A percentile compares a stretch with the other conserved stretches of the same genome.
Conservation (phyloP, 2,113 vertebrate genomes). For the Hemiscyllium ocellatum region DNA sequence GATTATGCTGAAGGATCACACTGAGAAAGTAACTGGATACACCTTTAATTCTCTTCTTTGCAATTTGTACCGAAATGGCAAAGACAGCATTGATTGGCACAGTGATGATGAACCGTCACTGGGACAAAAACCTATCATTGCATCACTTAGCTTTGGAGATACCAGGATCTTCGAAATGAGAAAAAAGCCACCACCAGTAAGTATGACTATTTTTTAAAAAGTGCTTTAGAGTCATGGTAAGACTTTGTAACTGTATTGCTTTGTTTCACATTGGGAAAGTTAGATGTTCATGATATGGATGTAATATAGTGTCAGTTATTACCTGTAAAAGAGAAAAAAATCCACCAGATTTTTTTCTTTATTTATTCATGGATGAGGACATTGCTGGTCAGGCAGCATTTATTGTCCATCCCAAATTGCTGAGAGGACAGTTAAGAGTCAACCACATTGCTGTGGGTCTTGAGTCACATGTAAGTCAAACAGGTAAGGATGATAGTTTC, state of each 20-base stretch:
- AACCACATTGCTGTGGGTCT: too few relatives aligned
- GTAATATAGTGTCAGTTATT: background rate
- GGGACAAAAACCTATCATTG: conserved; percentile 70
- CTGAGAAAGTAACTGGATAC: conserved; percentile 58
- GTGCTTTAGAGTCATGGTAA: background rate
- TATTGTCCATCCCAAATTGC: too few relatives aligned
- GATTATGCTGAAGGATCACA: conserved; percentile 52
- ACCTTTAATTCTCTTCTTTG: conserved; percentile 87
- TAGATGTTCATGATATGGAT: background rate
- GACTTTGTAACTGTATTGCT: background rate
- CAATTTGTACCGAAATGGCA: conserved; percentile 81
- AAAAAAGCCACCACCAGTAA: conserved; percentile 77
- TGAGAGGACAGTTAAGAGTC: too few relatives aligned
- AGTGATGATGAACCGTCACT: conserved; percentile 77
- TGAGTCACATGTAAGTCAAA: too few relatives aligned
- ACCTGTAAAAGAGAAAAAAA: background rate
- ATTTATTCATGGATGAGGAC: too few relatives aligned
- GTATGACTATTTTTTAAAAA: conserved; percentile 43
- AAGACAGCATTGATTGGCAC: conserved; percentile 92
- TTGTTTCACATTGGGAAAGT: background rate
- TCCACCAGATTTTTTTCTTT: too few relatives aligned
- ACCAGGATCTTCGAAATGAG: conserved; percentile 83
- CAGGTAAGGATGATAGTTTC: too few relatives aligned
- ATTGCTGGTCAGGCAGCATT: too few relatives aligned
- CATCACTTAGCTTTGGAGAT: conserved; percentile 84